Evolutionary conservation across 1,140 invertebrate genomes (phyloP), one percentile per base, ranked within the genome.

Genomic region (Diorhabda elongata): DNA sequence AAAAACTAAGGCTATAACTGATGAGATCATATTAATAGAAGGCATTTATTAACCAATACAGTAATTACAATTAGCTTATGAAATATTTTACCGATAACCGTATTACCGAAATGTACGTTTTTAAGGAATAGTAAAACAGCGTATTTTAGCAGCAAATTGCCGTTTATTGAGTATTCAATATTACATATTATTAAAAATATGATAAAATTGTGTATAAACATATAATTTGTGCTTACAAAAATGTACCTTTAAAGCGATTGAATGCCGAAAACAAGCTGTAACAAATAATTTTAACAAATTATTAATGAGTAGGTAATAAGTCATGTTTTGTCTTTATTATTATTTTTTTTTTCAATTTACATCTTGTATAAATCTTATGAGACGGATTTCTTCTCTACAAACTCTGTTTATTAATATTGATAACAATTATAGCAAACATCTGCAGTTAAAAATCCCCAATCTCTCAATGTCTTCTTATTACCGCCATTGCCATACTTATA

Each of bases 161-260:
- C 64, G 44, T 66, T 66, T 66, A 66, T 66, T 66, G 57, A 66
- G 64, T 66, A 66, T 71, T 69, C 64, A 71, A 74, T 71, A 71
- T 74, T 74, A 74, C 71, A 74, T 72, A 74, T 76, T 78, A 78
- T 78, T 78, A 78, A 78, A 78, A 78, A 78, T 78, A 77, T 78
- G 77, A 77, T 78, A 78, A 78, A 78, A 74, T 71, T 69, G 77
- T 78, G 77, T 78, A 78, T 78, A 78, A 78, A 78, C 77, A 78
- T 77, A 78, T 77, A 73, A 75, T 74, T 78, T 78, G 77, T 78
- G 77, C 77, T 78, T 78, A 78, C 75, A 77, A 78, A 52, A 78
- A 78, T 75, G 73, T 70, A 74, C 67, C 68, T 71, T 74, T 70
- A 71, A 74, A 72, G 71, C 71, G 68, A 70, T 71, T 69, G 63